These are phyloP conservation scores for Musca vetustissima DNA, from an alignment of 1,140 invertebrate species.

Conservation along the genomic window DNA sequence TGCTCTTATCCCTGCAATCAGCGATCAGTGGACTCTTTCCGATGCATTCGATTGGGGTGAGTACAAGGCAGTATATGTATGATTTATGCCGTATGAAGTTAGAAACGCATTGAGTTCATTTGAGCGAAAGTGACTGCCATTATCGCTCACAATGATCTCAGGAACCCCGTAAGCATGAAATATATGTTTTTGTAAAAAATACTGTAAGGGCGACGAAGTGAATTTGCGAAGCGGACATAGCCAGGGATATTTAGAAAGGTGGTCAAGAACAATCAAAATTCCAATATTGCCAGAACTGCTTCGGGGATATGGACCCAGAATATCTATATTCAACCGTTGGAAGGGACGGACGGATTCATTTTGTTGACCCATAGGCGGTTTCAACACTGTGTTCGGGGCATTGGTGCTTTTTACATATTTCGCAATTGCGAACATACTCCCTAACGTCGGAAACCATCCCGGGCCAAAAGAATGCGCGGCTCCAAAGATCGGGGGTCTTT, in stretches of 20 bases:
- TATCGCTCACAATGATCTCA: too few species aligned
- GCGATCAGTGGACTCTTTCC: background rate
- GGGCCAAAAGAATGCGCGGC: too few species aligned
- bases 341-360: too few species aligned
- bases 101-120: background rate
- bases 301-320: too few species aligned
- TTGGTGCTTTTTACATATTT: background rate
- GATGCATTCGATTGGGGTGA: too few species aligned
- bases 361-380: too few species aligned
- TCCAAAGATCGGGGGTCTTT: too few species aligned
- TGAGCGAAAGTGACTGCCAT: background rate
- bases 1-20: slow-evolving; percentile 5
- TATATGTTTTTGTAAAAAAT: slow-evolving; percentile 1
- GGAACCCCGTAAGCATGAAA: too few species aligned
- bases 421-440: background rate
- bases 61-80: background rate
- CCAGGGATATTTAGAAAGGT: background rate
- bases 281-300: too few species aligned
- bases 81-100: background rate
- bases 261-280: background rate
- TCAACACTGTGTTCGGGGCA: too few species aligned
- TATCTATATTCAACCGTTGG: too few species aligned
- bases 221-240: background rate
- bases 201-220: background rate
- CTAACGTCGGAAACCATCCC: too few species aligned